Evolutionary conservation across 2,888 invertebrate genomes (phyloP), one percentile per base, ranked within the genome.

Genomic region (Margaritifera margaritifera): DNA sequence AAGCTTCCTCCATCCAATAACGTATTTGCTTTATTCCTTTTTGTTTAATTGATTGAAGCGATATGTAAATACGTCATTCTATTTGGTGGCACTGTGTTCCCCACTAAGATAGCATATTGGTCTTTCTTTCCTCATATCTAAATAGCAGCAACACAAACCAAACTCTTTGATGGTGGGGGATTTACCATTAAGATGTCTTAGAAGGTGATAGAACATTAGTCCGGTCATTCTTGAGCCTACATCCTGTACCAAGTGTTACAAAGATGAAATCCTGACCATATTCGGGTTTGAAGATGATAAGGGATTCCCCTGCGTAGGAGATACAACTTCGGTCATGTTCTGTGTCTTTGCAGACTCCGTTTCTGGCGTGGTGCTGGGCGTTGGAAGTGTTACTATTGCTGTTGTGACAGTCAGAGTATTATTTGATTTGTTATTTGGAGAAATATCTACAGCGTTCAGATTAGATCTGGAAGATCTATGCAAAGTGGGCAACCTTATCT

Each of bases 371-470:
- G 86, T 81, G 65, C 84, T 85, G 8, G 86, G 83, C 6, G 85
- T 81, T 2, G 86, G 83, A 60, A 82, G 78, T 60, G 81, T 82
- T 22, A 86, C 84, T 65, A 85, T 82, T 25, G 87, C 85, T 51
- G 85, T 84, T 24, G 87, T 85, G 19, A 86, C 85, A n/a, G 82
- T 82, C 20, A 84, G 76, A 31, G 83, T 83, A 77, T 84, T 83
- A 72, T 83, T 82, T 63, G 80, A 71, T 74, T 79, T 84, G 69
- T 79, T 81, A 70, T 81, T 81, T 63, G 72, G 74, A 60, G 80
- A 65, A 52, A 74, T 74, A 60, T 77, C 78, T 57, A 80, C 75
- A 63, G 82, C 80, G 68, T 83, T 83, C 56, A 86, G 81, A 64
- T 85, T 86, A 50, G 86, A 84, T 52, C 85, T 72, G 8, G 87